Base-by-base conservation (phyloP, 2,888 invertebrate species). In the Amiota mariae region DNA sequence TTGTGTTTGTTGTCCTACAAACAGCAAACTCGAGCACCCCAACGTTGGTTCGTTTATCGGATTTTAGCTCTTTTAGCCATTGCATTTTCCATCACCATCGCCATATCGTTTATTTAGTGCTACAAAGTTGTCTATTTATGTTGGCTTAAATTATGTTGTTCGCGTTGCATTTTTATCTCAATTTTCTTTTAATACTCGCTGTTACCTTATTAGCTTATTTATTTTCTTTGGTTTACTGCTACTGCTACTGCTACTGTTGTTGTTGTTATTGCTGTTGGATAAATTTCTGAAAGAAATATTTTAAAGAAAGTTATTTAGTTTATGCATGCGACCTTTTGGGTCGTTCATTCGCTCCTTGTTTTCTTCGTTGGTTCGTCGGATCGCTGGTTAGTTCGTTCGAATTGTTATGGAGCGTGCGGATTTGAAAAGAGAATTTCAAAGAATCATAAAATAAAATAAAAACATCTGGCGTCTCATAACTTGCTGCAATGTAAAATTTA, bases 81-180 rank as follows among this genome's bases (percentile, higher is more conserved):
- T 51, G 67, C n/a, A n/a, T n/a, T n/a, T n/a, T n/a, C 24, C 24
- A 24, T 36, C 36, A 6, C 36, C 36, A 36, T 36, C 36, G 8
- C 36, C 36, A 36, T 36, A 36, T 2, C 51, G 67, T 68, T 36
- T 68, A 68, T 68, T 68, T 68, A 68, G 11, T 63, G 36, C 49
- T 24, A 72, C 72, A 48, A 36, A 36, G 59, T 70, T 71, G 54
- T 75, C 75, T 80, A 79, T 79, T 78, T 76, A 75, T 73, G 72
- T 74, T 75, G 71, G 49, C 46, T 54, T 61, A 75, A 80, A 80
- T 77, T 76, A 76, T 75, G 72, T 77, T 79, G 71, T 80, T 76
- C 75, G 57, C 71, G 67, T 73, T 74, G 74, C 72, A 75, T 70
- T 73, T 77, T 77, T 73, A 76, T 80, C 80, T 51, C 47, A 49